A percentile compares a stretch with the other conserved stretches of the same genome.
Conservation (phyloP, 2,113 vertebrate genomes). For the Archilochus colubris region DNA sequence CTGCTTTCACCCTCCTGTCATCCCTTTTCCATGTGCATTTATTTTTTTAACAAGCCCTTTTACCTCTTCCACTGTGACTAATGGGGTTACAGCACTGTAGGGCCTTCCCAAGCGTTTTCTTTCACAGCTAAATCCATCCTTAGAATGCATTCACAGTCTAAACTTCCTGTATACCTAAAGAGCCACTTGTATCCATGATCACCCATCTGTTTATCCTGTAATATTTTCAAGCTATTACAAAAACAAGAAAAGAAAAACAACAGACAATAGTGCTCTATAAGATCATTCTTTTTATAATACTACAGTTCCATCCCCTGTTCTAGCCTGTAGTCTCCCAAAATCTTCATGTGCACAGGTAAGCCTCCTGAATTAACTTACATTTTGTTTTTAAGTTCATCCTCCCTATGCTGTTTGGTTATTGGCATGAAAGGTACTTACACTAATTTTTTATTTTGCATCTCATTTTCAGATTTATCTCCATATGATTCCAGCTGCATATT, state of each 20-base stretch:
- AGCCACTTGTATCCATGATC: neutral
- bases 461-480: neutral
- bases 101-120: conserved; percentile 64
- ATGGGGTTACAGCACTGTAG: conserved; percentile 72
- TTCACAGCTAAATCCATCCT: conserved; percentile 66
- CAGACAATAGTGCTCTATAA: neutral
- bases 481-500: neutral
- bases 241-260: conserved; percentile 10
- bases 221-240: neutral
- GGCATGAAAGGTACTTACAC: neutral
- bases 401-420: neutral
- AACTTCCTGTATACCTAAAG: conserved; percentile 40
- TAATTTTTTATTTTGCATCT: neutral
- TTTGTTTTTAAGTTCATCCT: neutral
- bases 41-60: conserved; percentile 71
- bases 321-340: neutral
- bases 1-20: conserved; percentile 54
- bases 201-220: neutral
- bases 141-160: conserved; percentile 47
- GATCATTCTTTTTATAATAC: neutral
- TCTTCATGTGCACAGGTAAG: neutral
- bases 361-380: neutral
- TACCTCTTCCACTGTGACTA: conserved; percentile 73
- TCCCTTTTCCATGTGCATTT: conserved; percentile 60
- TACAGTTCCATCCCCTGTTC: neutral